A percentile compares a stretch with the other conserved stretches of the same genome.
phyloP scores from a whole-genome alignment of 2,113 vertebrate genomes.

The Myotis yumanensis region DNA sequence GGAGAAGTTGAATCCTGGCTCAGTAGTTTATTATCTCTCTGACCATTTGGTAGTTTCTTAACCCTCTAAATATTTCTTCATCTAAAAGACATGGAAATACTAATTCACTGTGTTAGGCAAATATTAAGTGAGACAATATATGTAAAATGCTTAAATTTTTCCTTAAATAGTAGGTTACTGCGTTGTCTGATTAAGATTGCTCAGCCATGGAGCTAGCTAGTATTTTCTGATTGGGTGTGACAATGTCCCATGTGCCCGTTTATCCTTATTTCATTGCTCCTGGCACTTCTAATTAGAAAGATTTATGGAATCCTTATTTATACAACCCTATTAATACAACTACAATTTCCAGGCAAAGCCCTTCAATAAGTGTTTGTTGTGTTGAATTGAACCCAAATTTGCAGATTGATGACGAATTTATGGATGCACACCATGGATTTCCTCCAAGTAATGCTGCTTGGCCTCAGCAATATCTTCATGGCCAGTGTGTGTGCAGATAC shows the following conservation, averaged over 20 bases:
- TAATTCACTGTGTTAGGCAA: not conserved
- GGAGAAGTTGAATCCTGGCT: not conserved
- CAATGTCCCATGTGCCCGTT: not conserved
- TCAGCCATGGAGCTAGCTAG: not conserved
- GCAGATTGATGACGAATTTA: not conserved
- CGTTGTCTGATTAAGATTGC: not conserved
- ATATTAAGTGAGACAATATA: not conserved
- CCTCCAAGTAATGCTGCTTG: not conserved
- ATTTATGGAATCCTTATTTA: not conserved
- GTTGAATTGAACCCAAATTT: not conserved
- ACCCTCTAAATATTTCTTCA: not conserved
- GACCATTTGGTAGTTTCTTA: not conserved
- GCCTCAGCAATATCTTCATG: not conserved
- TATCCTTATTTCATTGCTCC: not conserved
- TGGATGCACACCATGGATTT: not conserved
- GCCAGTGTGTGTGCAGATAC: not conserved
- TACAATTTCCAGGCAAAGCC: not conserved
- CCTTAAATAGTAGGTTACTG: not conserved
- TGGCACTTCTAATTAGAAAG: not conserved
- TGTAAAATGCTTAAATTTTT: not conserved
- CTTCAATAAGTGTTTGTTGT: not conserved
- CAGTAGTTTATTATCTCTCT: not conserved
- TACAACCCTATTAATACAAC: not conserved
- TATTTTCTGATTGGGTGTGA: not conserved
- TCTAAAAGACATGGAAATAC: conserved; percentile 15